A percentile compares a stretch with the other conserved stretches of the same genome.
Evolutionary conservation across 1,140 invertebrate species (phyloP).

Genomic region (Heterodera schachtii): DNA sequence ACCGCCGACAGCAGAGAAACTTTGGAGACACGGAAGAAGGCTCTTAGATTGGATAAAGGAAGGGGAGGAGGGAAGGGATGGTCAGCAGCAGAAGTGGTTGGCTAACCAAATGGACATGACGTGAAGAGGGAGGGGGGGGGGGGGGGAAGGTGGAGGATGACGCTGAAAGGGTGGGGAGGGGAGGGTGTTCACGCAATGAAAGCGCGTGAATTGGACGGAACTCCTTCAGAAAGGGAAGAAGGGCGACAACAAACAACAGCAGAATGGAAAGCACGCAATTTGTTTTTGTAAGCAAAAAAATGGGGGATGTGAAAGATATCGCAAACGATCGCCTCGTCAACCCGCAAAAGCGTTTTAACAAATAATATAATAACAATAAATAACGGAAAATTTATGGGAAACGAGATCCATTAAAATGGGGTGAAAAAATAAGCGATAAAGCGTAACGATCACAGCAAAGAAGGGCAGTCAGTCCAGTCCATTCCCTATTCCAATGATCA

Average conservation of each 20-base stretch:
- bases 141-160: background rate
- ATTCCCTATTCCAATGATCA: background rate
- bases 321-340: too few relatives aligned
- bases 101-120: background rate
- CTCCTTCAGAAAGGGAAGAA: background rate
- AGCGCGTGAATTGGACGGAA: background rate
- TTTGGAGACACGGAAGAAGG: background rate
- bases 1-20: background rate
- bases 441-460: background rate
- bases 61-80: background rate
- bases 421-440: background rate
- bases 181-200: background rate
- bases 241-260: background rate
- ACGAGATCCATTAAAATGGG: background rate
- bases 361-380: background rate
- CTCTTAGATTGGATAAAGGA: background rate
- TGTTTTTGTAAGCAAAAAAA: background rate
- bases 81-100: background rate
- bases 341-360: too few relatives aligned
- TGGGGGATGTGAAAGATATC: background rate
- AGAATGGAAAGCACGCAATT: background rate
- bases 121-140: background rate
- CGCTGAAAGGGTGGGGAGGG: background rate
- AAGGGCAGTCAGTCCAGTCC: background rate
- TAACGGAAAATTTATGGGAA: background rate